Percentiles rank a stretch among this genome's conserved stretches.
These are phyloP conservation scores for Acleris literana DNA, from an alignment of 2,888 invertebrate species.

Conservation along the genomic window DNA sequence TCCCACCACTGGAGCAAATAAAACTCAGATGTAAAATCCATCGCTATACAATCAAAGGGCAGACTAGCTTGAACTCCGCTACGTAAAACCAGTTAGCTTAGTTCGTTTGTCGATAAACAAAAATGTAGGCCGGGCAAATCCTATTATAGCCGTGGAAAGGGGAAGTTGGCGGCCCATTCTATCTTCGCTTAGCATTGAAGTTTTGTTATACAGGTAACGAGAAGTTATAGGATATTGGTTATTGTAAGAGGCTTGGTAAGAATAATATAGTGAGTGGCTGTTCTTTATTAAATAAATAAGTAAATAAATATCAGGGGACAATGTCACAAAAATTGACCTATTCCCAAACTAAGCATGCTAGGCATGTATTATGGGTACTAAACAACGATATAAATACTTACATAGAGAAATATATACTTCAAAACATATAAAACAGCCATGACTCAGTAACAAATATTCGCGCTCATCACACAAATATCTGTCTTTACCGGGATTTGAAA, in stretches of 20 bases:
- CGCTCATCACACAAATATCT: too few relatives aligned
- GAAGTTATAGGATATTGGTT: not conserved
- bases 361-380: too few relatives aligned
- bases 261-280: slow-evolving; percentile 4
- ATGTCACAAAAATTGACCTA: too few relatives aligned
- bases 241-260: not conserved
- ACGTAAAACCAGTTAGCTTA: slow-evolving; percentile 16
- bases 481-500: too few relatives aligned
- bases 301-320: too few relatives aligned
- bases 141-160: slow-evolving; percentile 5
- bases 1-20: not conserved
- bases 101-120: slow-evolving; percentile 34
- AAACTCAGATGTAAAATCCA: not conserved
- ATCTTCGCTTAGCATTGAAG: slow-evolving; percentile 15
- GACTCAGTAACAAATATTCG: too few relatives aligned
- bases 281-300: not conserved
- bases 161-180: slow-evolving; percentile 5
- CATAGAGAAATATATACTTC: too few relatives aligned
- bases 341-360: too few relatives aligned
- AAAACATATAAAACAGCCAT: too few relatives aligned
- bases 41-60: slow-evolving; percentile 1
- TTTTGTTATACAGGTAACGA: slow-evolving; percentile 16
- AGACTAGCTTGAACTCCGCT: slow-evolving; percentile 9
- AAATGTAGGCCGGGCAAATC: slow-evolving; percentile 29
- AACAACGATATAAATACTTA: too few relatives aligned